Base-by-base conservation (phyloP, 2,888 invertebrate species). In the Spisula solida region DNA sequence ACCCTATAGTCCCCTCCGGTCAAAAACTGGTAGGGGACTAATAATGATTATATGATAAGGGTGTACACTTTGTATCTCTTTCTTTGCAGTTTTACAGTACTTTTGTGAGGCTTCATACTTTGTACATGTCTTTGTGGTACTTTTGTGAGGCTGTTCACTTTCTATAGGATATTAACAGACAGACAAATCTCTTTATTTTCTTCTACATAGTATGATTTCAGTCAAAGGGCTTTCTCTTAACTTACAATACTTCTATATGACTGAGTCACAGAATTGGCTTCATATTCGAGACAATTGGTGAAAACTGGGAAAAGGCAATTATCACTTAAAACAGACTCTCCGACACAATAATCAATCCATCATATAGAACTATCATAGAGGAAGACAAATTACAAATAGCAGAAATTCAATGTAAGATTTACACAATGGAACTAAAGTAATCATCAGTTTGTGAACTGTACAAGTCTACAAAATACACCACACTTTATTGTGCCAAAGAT, bases 311-410 rank as follows among this genome's bases (percentile, higher is more conserved):
- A 66, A 66, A 66, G 25, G 60, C 60, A 66, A 66, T 66, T 66
- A 66, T 66, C 60, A 66, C 60, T 66, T 66, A 25, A 10, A 66
- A 66, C 25, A 66, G 25, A 66, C 12, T 66, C 75, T 75, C 31
- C 31, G 75, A 31, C 75, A 70, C 31, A 16, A 75, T 75, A 75
- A 75, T 75, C 75, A 75, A 75, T 75, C 75, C 34, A 34, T 75
- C 34, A 75, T 34, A 31, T 6, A 18, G 34, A 34, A 75, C 31
- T 75, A 75, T 75, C 31, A 66, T 66, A 25, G 60, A 66, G 8
- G 41, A 41, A 66, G 60, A 25, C n/a, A 66, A 66, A 66, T 25
- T 66, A 66, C 60, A 66, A 25, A n/a, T 25, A 66, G 41, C 25
- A 25, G n/a, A 20, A 25, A 66, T 25, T 66, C 25, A 25, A 66